These are phyloP conservation scores for Pavo muticus DNA, from an alignment of 2,113 vertebrate genomes.

Conservation along the genomic window DNA sequence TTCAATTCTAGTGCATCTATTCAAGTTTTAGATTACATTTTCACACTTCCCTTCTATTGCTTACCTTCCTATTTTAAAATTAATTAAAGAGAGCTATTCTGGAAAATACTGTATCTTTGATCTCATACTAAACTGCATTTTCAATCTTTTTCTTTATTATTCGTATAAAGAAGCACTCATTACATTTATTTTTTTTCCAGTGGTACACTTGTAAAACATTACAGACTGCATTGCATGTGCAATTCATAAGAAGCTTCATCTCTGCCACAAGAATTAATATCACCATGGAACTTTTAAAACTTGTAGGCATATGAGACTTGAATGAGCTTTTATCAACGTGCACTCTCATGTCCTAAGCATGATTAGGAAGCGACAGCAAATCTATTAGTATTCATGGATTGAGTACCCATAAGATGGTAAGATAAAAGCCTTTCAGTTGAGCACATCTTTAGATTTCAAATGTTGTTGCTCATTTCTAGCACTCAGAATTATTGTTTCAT, in stretches of 20 bases:
- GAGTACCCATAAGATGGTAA: neutral
- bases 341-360: conserved; percentile 43
- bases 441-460: conserved; percentile 47
- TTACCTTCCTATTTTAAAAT: conserved; percentile 10
- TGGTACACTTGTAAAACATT: neutral
- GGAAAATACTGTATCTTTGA: conserved; percentile 42
- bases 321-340: conserved; percentile 19
- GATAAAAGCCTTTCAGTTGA: conserved; percentile 32
- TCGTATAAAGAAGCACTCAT: neutral
- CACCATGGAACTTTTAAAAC: conserved; percentile 45
- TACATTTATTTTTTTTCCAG: neutral
- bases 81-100: conserved; percentile 40
- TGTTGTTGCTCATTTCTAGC: conserved; percentile 36
- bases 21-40: conserved; percentile 47
- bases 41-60: neutral
- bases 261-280: conserved; percentile 42
- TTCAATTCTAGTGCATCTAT: conserved; percentile 30
- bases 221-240: neutral
- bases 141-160: neutral
- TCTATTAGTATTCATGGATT: conserved; percentile 35
- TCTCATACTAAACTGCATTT: conserved; percentile 46
- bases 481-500: conserved; percentile 45
- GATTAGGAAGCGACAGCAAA: conserved; percentile 59
- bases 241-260: conserved; percentile 17
- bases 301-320: conserved; percentile 16